Percentiles rank a stretch among this genome's conserved stretches.
Conservation (phyloP, 92 coral and sea anemone species). For the Desmophyllum pertusum region DNA sequence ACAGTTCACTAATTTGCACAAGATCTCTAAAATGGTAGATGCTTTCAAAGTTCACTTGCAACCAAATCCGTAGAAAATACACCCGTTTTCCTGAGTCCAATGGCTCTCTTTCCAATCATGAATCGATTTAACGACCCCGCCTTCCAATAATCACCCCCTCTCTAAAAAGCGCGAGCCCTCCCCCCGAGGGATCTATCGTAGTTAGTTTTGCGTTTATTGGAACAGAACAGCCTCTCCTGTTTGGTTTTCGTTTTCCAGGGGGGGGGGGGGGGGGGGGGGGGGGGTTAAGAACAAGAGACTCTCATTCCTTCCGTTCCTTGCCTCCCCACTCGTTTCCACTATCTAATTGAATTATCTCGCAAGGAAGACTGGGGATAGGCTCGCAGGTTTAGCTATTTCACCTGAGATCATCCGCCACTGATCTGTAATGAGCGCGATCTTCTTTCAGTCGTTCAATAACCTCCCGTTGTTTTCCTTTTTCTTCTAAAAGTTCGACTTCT, state of each 20-base stretch:
- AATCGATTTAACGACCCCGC: background rate
- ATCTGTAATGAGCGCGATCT: constrained; percentile 89
- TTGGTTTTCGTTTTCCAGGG: too few species aligned
- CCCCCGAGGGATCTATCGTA: too few species aligned
- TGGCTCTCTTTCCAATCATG: background rate
- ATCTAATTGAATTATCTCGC: background rate
- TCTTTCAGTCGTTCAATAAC: constrained; percentile 86
- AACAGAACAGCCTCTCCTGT: too few species aligned
- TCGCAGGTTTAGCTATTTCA: background rate
- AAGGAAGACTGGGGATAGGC: background rate
- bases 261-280: too few species aligned
- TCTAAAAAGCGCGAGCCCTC: background rate
- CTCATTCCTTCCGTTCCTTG: background rate
- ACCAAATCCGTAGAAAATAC: background rate
- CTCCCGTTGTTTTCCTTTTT: constrained; percentile 73
- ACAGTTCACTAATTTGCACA: too few species aligned
- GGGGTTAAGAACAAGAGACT: too few species aligned
- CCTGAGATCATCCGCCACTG: constrained; percentile 90
- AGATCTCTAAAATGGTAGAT: background rate
- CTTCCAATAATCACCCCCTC: too few species aligned
- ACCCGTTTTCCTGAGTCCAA: background rate
- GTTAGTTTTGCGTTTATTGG: too few species aligned
- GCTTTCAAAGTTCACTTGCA: background rate
- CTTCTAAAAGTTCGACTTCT: constrained; percentile 74
- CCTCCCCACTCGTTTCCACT: background rate